Base-by-base conservation (phyloP, 2,888 invertebrate genomes). In the Drosophila glabriapex region DNA sequence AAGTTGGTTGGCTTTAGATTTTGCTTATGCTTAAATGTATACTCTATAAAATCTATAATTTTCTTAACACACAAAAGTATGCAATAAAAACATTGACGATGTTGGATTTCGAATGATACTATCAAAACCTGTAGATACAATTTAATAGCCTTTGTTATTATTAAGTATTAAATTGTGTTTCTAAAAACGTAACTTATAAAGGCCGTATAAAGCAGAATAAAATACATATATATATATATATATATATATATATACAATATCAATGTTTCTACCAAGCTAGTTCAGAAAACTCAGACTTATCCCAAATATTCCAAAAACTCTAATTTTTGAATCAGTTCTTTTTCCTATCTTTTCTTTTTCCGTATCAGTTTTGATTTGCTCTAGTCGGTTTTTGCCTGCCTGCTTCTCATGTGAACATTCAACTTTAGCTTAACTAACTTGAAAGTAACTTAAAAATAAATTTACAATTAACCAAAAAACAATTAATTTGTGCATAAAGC, bases 1-100 rank as follows among this genome's bases (percentile, higher is more conserved):
- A 94, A 82, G 94, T 96, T 52, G 96, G 96, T 50, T 96, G 96
- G 96, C 0, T 19, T 10, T 68, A 58, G 19, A 2, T 14, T 22
- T 35, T 9, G 3, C 1, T 4, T 4, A 3, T 10, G 37, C 60
- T 71, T 41, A 9, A 68, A 31, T 28, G 37, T 78, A 67, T 73
- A 58, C 61, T 19, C 1, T 33, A 16, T 0, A 28, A 12, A 33
- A 35, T 31, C 29, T 25, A 1, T 0, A 4, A 10, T 12, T 37
- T 7, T 1, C 2, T 3, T 0, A 19, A 3, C 5, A 12, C 0
- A 14, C 0, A 53, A 72, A 64, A 69, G 52, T 73, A 78, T 67
- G 60, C 78, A 64, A 19, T 37, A 19, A 2, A 28, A 6, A 25
- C 7, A 2, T 1, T 0, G 33, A 9, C 14, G 2, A 2, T 37